A percentile compares a stretch with the other conserved stretches of the same genome.
Evolutionary conservation across 2,113 vertebrate species (phyloP).

Genomic region (Smithornis capensis): DNA sequence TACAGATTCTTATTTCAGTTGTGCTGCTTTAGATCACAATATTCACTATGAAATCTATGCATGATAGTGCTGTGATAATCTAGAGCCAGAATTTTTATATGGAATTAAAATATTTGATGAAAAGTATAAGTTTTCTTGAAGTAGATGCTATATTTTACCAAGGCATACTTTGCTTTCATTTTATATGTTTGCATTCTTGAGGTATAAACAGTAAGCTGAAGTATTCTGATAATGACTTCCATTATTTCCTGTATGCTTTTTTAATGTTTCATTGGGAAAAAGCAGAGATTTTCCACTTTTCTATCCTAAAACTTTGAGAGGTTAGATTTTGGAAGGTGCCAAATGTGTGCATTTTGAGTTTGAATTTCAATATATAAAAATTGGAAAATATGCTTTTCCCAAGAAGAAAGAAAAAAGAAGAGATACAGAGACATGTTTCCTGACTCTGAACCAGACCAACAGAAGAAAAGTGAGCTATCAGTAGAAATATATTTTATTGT

Average conservation of each 20-base stretch:
- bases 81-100: not conserved
- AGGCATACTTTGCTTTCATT: not conserved
- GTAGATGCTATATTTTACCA: not conserved
- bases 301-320: not conserved
- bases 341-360: not conserved
- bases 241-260: not conserved
- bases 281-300: not conserved
- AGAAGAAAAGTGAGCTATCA: constrained; percentile 14
- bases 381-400: not conserved
- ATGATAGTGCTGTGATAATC: not conserved
- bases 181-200: not conserved
- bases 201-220: not conserved
- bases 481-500: constrained; percentile 22
- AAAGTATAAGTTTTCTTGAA: not conserved
- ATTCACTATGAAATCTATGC: not conserved
- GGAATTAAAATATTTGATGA: not conserved
- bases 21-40: not conserved
- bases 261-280: not conserved
- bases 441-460: not conserved
- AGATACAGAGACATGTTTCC: not conserved
- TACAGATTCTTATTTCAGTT: not conserved
- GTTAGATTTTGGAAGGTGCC: not conserved
- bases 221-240: not conserved
- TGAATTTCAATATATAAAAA: not conserved
- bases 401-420: not conserved